Evolutionary conservation across 2,113 vertebrate species (phyloP), one percentile per base, ranked within the genome.

Genomic region (Ariopsis seemanni): DNA sequence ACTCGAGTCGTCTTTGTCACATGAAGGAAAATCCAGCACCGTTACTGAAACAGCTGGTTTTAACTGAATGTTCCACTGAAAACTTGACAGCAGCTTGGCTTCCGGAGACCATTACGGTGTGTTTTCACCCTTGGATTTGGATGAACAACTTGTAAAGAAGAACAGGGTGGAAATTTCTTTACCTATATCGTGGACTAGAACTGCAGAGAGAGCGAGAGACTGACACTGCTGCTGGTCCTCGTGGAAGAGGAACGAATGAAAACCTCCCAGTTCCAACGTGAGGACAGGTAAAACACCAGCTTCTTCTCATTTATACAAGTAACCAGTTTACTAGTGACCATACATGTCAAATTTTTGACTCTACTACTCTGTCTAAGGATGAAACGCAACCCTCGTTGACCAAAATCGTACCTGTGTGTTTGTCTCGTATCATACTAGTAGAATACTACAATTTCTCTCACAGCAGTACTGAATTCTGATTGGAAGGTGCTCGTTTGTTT

Each of bases 1-100:
- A 72, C 78, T 82, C 34, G 10, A 27, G 83, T 69, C 53, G 78
- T 83, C 83, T 82, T 79, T 60, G 27, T 84, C 84, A 88, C 62
- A 75, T 90, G 90, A 90, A 90, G 90, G 72, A 89, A 72, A 50
- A 25, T 79, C 42, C 72, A 55, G 75, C 71, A 67, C 17, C 30
- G 82, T 79, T 63, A 27, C 62, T 7, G 60, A 75, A 84, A n/a
- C 58, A 1, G 22, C 75, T 22, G 74, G 71, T 5, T 77, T 77
- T 25, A 58, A 58, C 72, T 87, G 77, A 74, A 80, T 88, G 88
- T 88, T 83, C 50, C 53, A 48, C 34, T 30, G 69, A 52, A 86
- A 77, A 84, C 15, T 65, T 79, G 62, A 60, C 84, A 86, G 67
- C 62, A 53, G 30, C 27, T 53, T 27, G 14, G 85, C 81, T 87